Base-by-base conservation (phyloP, 2,888 invertebrate species). In the Sminthurides aquaticus region DNA sequence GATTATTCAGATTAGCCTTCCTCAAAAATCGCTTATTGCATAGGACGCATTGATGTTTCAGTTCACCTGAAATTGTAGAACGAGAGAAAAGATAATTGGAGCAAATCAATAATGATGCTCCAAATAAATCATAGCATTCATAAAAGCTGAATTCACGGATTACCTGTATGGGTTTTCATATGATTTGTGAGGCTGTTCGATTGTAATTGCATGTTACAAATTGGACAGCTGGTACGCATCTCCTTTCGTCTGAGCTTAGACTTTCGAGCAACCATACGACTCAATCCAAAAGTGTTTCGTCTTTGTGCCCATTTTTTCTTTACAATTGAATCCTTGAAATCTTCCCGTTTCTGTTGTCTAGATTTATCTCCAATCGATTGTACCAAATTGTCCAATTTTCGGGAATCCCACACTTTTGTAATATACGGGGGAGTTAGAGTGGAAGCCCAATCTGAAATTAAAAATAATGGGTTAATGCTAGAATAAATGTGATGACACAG, bases 141-240 rank as follows among this genome's bases (percentile, higher is more conserved):
- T n/a, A n/a, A n/a, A n/a, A n/a, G n/a, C n/a, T n/a, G n/a, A n/a
- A n/a, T n/a, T n/a, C n/a, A n/a, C n/a, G n/a, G n/a, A n/a, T 49
- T 27, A 60, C 60, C 49, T 11, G 24, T 26, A 28, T 60, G 60
- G 11, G 49, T 60, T 2, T 48, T 18, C 60, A 60, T 60, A 22
- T 60, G 60, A 5, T 60, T 60, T 18, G 18, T 26, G 25, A 60
- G 22, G 29, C 60, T 60, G 11, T 22, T 8, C 29, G 24, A 25
- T 20, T 49, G 49, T 24, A 60, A 11, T 11, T 52, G 49, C 28
- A 60, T n/a, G 3, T 27, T 26, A 29, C 60, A 60, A 3, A 60
- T n/a, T 49, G 60, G 27, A 28, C 60, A 60, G 5, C 29, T 25
- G 28, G 48, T 48, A 48, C 24, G 43, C 5, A 34, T 5, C 43